phyloP scores from a whole-genome alignment of 2,113 vertebrate genomes.

The Acanthisitta chloris region DNA sequence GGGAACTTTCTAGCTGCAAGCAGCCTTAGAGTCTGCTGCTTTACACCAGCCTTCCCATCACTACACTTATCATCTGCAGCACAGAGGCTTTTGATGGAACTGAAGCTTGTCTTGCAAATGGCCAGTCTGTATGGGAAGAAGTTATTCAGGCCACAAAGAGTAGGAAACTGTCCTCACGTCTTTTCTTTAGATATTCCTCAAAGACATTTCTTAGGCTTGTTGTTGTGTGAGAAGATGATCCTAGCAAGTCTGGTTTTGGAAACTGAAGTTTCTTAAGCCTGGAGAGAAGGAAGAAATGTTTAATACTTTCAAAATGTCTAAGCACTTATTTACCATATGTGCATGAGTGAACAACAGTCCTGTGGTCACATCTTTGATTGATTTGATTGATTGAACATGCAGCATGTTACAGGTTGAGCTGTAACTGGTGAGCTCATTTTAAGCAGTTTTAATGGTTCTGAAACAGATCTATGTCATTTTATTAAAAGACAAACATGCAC shows the following conservation, averaged over 20 bases:
- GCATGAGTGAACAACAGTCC: neutral
- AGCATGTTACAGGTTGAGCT: neutral
- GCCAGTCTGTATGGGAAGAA: neutral
- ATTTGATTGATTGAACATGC: too few relatives aligned
- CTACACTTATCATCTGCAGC: neutral
- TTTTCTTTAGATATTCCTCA: slow-evolving; percentile 1
- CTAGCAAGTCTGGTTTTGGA: neutral
- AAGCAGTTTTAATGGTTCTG: neutral
- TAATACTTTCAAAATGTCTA: neutral
- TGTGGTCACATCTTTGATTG: neutral
- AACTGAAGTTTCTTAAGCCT: neutral
- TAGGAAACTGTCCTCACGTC: neutral
- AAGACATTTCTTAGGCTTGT: neutral
- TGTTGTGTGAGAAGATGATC: neutral
- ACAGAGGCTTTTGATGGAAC: neutral
- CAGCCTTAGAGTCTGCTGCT: neutral
- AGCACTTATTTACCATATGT: neutral
- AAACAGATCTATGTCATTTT: neutral
- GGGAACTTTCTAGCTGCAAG: neutral
- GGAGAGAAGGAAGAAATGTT: neutral
- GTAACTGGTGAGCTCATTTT: neutral
- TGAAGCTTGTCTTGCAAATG: neutral
- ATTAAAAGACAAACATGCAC: neutral
- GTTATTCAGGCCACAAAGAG: neutral
- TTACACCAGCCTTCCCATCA: neutral